These are phyloP conservation scores for Priocnemis perturbator DNA, from an alignment of 2,888 invertebrate species.

Conservation along the genomic window DNA sequence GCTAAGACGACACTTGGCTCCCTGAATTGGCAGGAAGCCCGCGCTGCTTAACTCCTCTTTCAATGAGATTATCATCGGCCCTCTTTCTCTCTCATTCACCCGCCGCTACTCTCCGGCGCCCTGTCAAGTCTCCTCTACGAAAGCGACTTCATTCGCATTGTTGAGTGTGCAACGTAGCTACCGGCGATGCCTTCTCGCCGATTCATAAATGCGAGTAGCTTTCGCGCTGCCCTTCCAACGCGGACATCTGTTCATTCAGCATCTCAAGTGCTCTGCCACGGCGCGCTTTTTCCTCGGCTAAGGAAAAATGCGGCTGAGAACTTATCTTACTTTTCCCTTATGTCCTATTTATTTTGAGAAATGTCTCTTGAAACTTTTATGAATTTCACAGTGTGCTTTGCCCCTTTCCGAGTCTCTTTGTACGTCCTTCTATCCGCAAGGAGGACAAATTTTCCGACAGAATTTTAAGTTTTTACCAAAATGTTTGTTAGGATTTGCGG, in stretches of 20 bases:
- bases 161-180: slow-evolving; percentile 22
- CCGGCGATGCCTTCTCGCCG: slow-evolving; percentile 29
- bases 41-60: slow-evolving; percentile 67
- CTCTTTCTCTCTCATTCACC: not conserved
- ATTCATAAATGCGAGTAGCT: slow-evolving; percentile 23
- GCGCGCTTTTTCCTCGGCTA: no score
- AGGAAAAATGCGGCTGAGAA: no score
- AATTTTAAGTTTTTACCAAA: no score
- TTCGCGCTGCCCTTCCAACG: not conserved
- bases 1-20: slow-evolving; percentile 62
- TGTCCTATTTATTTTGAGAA: no score
- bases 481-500: no score
- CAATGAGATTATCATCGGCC: slow-evolving; percentile 67
- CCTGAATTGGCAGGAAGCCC: slow-evolving; percentile 71
- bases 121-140: slow-evolving; percentile 21
- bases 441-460: no score
- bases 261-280: no score
- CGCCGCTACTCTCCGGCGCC: slow-evolving; percentile 26
- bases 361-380: no score
- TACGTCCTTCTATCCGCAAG: no score
- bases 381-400: no score
- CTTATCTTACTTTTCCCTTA: no score
- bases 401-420: no score
- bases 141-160: slow-evolving; percentile 43
- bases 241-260: not conserved